Conservation (phyloP, 2,113 vertebrate genomes). For the Ardeotis arabs region DNA sequence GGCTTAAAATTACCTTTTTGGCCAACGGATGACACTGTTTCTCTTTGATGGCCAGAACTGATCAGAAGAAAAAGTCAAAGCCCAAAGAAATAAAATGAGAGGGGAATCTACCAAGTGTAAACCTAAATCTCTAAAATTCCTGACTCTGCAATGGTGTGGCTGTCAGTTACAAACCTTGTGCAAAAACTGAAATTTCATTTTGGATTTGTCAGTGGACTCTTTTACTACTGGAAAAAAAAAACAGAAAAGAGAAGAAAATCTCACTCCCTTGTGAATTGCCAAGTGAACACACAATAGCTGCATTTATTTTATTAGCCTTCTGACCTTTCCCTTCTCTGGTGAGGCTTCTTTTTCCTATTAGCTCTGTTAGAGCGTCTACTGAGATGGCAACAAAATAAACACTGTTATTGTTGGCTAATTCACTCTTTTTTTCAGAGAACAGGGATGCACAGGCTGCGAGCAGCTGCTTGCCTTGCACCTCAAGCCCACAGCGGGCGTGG, state of each 20-base stretch:
- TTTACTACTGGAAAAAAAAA: background rate
- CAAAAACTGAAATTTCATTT: constrained; percentile 1
- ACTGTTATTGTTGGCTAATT: constrained; percentile 48
- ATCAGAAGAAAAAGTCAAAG: background rate
- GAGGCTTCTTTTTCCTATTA: constrained; percentile 64
- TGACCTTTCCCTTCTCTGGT: constrained; percentile 56
- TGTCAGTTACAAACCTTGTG: background rate
- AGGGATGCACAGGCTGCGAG: background rate
- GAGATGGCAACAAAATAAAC: constrained; percentile 68
- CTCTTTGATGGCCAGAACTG: background rate
- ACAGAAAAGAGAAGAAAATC: background rate
- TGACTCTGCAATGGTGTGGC: background rate
- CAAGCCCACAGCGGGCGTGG: rapidly evolving
- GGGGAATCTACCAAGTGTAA: background rate
- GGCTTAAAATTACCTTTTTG: background rate
- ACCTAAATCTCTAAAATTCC: background rate
- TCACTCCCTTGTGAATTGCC: background rate
- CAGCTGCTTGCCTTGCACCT: background rate
- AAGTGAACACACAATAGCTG: constrained; percentile 21
- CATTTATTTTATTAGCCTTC: constrained; percentile 66
- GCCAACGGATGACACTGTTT: background rate
- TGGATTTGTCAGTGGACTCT: background rate
- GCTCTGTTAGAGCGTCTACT: constrained; percentile 37
- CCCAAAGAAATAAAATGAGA: background rate
- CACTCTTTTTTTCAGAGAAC: background rate